Percentiles rank a stretch among this genome's conserved stretches.
These are phyloP conservation scores for Oryzias celebensis DNA, from an alignment of 2,113 vertebrate genomes.

Conservation along the genomic window DNA sequence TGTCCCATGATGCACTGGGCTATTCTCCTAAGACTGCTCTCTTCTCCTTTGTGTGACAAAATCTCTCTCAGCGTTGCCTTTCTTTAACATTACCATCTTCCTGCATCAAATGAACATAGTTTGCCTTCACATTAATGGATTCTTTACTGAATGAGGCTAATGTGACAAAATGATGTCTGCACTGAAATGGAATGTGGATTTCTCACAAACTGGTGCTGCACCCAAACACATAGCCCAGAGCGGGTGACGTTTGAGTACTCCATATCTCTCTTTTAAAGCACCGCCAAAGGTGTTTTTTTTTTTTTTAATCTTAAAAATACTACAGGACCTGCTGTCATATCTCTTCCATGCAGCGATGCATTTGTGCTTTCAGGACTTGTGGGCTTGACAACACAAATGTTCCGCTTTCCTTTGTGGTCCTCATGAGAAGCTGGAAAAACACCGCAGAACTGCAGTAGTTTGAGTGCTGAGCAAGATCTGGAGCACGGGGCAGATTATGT, in stretches of 20 bases:
- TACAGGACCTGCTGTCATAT: constrained; percentile 7
- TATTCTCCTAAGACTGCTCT: no score
- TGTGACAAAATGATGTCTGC: no score
- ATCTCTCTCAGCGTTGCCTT: no score
- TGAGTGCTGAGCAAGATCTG: constrained; percentile 12
- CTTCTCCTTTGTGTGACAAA: no score
- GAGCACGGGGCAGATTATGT: background rate
- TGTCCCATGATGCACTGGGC: no score
- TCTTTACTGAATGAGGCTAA: no score
- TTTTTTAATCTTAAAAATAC: constrained; percentile 23
- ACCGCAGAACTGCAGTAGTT: constrained; percentile 10
- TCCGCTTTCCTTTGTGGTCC: constrained; percentile 13
- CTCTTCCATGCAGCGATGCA: constrained; percentile 6
- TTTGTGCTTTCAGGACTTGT: constrained; percentile 10
- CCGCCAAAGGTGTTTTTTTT: background rate
- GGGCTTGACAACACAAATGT: constrained; percentile 4
- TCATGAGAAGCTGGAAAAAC: constrained; percentile 7
- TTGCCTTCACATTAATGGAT: no score
- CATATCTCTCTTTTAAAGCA: constrained; percentile 13
- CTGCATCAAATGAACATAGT: no score
- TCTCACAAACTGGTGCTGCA: no score
- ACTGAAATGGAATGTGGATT: no score
- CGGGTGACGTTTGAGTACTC: constrained; percentile 12
- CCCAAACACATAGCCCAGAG: background rate
- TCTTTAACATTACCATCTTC: no score